phyloP scores from a whole-genome alignment of 2,113 vertebrate species.

The Atlantisia rogersi region DNA sequence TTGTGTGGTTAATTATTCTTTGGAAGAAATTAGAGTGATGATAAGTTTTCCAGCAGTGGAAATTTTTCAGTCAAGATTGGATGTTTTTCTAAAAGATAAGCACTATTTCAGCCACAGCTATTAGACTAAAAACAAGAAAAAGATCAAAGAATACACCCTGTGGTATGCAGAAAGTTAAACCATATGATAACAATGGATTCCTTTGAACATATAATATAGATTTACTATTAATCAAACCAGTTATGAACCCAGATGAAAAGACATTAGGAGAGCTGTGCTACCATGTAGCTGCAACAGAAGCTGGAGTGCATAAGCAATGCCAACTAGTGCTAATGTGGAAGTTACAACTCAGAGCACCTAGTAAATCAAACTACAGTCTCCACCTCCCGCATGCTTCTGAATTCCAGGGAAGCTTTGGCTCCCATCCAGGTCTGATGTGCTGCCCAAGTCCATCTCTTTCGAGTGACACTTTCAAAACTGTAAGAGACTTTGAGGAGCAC shows the following conservation, averaged over 20 bases:
- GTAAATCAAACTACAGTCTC: slow-evolving; percentile 1
- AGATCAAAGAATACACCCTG: background rate
- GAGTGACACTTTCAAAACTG: background rate
- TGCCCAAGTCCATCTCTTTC: background rate
- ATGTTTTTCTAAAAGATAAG: slow-evolving; percentile 11
- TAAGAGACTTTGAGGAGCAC: background rate
- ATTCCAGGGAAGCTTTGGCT: background rate
- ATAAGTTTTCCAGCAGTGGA: background rate
- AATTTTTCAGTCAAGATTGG: background rate
- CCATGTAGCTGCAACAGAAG: background rate
- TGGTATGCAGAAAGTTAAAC: background rate
- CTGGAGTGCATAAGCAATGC: background rate
- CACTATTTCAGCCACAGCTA: background rate
- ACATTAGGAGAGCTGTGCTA: background rate
- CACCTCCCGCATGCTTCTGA: background rate
- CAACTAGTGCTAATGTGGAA: background rate
- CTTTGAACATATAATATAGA: background rate
- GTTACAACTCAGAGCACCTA: background rate
- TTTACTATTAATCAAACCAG: background rate
- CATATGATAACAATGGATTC: background rate
- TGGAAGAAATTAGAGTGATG: background rate
- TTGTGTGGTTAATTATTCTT: background rate
- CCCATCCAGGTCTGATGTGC: background rate
- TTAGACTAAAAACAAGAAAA: background rate
- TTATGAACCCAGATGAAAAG: background rate